These are phyloP conservation scores for Calcarius lapponicus DNA, from an alignment of 2,797 vertebrate genomes.

Conservation along the genomic window DNA sequence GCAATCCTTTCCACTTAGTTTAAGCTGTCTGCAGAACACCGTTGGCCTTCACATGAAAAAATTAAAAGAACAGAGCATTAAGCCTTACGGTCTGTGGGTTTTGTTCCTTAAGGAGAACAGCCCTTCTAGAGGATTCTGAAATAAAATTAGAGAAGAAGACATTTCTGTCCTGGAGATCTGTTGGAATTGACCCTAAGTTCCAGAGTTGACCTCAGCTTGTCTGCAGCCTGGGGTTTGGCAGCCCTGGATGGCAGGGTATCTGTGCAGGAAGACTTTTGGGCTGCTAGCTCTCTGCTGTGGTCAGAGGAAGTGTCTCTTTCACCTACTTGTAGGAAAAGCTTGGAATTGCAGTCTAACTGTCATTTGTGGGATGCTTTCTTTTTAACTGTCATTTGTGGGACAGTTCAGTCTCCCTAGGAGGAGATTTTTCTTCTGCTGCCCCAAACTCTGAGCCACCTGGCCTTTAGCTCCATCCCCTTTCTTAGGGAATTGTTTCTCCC, in stretches of 20 bases:
- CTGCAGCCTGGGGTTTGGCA: background rate
- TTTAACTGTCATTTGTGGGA: background rate
- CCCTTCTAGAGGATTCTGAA: background rate
- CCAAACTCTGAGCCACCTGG: background rate
- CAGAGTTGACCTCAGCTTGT: background rate
- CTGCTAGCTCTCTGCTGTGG: background rate
- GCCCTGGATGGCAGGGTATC: accelerated
- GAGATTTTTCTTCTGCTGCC: background rate
- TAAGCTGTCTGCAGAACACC: background rate
- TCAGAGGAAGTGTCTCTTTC: background rate
- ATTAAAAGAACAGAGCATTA: background rate
- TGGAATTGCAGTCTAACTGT: background rate
- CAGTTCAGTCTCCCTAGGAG: background rate
- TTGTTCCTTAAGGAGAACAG: background rate
- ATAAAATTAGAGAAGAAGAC: background rate
- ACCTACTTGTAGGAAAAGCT: background rate
- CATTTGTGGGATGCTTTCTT: background rate
- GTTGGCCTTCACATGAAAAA: background rate
- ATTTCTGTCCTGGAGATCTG: background rate
- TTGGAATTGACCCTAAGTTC: background rate
- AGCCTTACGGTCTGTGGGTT: background rate
- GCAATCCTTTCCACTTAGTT: background rate
- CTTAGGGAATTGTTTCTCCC: background rate
- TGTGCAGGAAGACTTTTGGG: background rate
- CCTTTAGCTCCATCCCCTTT: background rate